Evolutionary conservation across 2,113 vertebrate species (phyloP).

Genomic region (Pelobates fuscus): DNA sequence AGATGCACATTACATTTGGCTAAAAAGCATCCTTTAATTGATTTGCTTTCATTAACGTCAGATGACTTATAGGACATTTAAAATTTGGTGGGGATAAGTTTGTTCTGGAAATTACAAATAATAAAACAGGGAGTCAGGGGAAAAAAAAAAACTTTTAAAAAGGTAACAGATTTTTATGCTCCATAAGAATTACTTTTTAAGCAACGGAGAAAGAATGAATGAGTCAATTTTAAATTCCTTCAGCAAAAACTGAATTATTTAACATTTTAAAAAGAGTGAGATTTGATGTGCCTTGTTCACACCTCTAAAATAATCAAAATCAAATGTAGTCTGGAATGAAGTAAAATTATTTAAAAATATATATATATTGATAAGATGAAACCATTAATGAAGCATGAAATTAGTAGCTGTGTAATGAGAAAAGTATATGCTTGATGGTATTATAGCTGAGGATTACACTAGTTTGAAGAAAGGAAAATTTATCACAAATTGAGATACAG

Average conservation of each 20-base stretch:
- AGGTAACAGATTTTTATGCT: not conserved
- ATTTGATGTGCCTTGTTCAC: not conserved
- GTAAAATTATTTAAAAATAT: conserved; percentile 26
- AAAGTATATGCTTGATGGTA: conserved; percentile 4
- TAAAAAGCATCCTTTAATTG: not conserved
- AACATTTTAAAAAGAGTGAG: conserved; percentile 12
- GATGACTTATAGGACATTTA: not conserved
- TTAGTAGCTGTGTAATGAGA: conserved; percentile 7
- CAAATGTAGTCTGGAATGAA: not conserved
- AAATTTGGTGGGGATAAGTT: not conserved
- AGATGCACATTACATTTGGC: not conserved
- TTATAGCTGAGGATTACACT: conserved; percentile 6
- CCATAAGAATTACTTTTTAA: not conserved
- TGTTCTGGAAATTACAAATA: not conserved
- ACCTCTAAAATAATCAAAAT: no score
- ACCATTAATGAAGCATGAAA: conserved; percentile 37
- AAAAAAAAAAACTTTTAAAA: not conserved
- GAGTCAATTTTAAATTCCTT: conserved; percentile 3
- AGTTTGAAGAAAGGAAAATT: no score
- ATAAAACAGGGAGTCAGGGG: no score
- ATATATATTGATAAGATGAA: conserved; percentile 27
- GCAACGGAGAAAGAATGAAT: not conserved
- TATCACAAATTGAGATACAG: no score
- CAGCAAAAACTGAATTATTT: conserved; percentile 10
- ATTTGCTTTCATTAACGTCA: not conserved